Evolutionary conservation across 2,888 invertebrate genomes (phyloP), one percentile per base, ranked within the genome.

Genomic region (Bembecia ichneumoniformis): DNA sequence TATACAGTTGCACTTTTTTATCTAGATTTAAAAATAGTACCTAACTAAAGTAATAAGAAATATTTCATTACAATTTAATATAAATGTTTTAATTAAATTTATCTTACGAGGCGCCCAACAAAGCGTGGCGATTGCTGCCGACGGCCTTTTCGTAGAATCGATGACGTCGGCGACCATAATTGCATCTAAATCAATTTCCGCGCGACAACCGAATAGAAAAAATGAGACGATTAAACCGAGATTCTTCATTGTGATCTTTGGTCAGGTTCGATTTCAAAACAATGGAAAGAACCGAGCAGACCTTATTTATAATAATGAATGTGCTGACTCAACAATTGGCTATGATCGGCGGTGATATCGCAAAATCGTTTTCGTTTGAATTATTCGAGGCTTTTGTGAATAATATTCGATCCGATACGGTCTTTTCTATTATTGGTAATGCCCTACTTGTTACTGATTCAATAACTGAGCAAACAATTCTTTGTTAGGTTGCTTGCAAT

Each of bases 81-180:
- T 13, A 40, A 13, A 40, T 40, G 5, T 40, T 10, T 40, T 40
- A 40, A 13, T 40, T 10, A 40, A 13, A 13, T 43, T 54, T 52
- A 58, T 56, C 77, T 77, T 68, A 82, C 82, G 57, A 35, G 60
- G 57, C 36, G 66, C 43, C 71, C 77, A 78, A 54, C 82, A 81
- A 50, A 77, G 58, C 54, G 66, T 68, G 35, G 72, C 72, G 48
- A 76, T 64, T 17, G 81, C 58, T 47, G 67, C 62, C 34, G 73
- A 63, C 13, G 80, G 74, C 59, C 64, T 71, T 47, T 65, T 62
- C 57, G 63, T 64, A n/a, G 65, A 59, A 50, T 62, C 54, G 43
- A 82, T 65, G n/a, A 78, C 55, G 57, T 77, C 77, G 43, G 64
- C 58, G 40, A 82, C 59, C 60, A 77, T 65, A 10, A 51, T 46